These are phyloP conservation scores for Lepidocyrtinus sp. DNA, from an alignment of 2,888 invertebrate genomes.

Conservation along the genomic window DNA sequence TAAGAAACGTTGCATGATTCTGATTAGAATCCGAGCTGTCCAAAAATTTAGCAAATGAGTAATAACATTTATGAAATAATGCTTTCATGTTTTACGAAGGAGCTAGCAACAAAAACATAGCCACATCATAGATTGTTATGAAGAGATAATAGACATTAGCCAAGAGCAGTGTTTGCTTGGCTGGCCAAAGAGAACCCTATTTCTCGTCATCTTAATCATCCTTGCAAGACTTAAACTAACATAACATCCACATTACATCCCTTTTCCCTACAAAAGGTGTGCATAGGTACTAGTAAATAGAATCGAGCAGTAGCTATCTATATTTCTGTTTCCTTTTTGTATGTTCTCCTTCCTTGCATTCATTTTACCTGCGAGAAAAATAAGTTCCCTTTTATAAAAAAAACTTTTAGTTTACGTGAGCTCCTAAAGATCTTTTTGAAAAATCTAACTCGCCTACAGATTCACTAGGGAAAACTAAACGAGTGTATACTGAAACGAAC, in stretches of 20 bases:
- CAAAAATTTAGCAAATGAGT: neutral
- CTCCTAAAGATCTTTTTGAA: too few relatives aligned
- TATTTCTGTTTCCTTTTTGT: neutral
- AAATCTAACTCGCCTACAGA: neutral
- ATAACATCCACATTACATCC: neutral
- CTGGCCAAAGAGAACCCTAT: slow-evolving; percentile 22
- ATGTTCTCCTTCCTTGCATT: neutral
- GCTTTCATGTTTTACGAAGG: neutral
- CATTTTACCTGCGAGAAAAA: slow-evolving; percentile 6
- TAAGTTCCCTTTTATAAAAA: slow-evolving; percentile 22
- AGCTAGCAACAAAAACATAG: neutral
- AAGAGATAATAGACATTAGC: neutral
- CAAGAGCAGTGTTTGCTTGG: slow-evolving; percentile 21
- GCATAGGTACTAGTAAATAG: neutral
- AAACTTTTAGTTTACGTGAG: neutral
- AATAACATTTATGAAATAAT: neutral
- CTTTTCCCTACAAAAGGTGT: neutral
- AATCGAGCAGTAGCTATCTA: neutral
- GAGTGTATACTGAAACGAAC: neutral
- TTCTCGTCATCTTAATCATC: slow-evolving; percentile 6
- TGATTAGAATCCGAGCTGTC: neutral
- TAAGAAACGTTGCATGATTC: neutral
- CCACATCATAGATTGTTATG: neutral
- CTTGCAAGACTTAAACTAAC: neutral
- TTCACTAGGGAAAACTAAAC: neutral